A percentile compares a stretch with the other conserved stretches of the same genome.
phyloP scores from a whole-genome alignment of 2,888 invertebrate species.

The Dolichopus griseipennis region DNA sequence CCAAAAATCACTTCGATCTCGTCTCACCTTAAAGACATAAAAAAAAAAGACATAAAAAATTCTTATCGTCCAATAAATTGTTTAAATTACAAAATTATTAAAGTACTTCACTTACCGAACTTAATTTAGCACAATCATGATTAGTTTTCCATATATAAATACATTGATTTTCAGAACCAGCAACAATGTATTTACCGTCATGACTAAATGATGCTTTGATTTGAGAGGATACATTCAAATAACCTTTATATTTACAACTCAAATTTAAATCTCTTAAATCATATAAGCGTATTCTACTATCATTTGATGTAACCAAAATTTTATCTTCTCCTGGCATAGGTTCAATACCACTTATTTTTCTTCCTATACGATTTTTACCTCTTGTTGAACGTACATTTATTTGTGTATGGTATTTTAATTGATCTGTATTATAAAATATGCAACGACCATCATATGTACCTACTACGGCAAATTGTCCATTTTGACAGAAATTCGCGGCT shows the following conservation, averaged over 20 bases:
- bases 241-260: conserved; percentile 91
- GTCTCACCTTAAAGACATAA: conserved; percentile 50
- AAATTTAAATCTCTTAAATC: conserved; percentile 89
- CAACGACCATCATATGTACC: conserved; percentile 98
- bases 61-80: not conserved
- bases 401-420: conserved; percentile 95
- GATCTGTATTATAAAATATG: conserved; percentile 97
- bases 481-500: conserved; percentile 94
- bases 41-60: not conserved
- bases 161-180: conserved; percentile 95
- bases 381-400: conserved; percentile 91
- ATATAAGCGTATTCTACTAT: conserved; percentile 91
- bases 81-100: not conserved
- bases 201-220: conserved; percentile 97
- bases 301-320: conserved; percentile 94
- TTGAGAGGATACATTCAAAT: conserved; percentile 90
- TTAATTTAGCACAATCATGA: conserved; percentile 91
- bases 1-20: conserved; percentile 96
- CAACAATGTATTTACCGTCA: conserved; percentile 93
- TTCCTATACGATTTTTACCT: conserved; percentile 89
- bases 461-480: conserved; percentile 96
- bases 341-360: conserved; percentile 96
- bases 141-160: conserved; percentile 98
- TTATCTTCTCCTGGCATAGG: conserved; percentile 94
- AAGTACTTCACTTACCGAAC: conserved; percentile 51